Base-by-base conservation (phyloP, 2,888 invertebrate species). In the Megalurothrips usitatus region DNA sequence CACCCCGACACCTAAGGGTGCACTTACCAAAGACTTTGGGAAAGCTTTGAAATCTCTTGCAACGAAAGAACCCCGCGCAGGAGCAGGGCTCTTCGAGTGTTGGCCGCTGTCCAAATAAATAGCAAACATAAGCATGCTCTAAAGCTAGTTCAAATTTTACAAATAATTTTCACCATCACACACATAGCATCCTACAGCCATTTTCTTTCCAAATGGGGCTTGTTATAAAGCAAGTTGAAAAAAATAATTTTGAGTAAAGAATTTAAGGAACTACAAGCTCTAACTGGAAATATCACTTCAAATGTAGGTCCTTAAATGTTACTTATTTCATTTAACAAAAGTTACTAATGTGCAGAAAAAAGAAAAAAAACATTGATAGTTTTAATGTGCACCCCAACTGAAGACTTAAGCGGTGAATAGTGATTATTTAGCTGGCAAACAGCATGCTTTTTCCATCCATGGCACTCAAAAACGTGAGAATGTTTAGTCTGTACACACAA, bases 81-180 rank as follows among this genome's bases (percentile, higher is more conserved):
- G 68, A 26, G 23, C 26, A 75, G 68, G 68, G 68, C 68, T 75
- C 10, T 26, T 26, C 23, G 68, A 23, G 23, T 75, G 58, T 14
- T 12, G 23, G 68, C 26, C 26, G 68, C 68, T 26, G 68, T 75
- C 68, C 68, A 75, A 23, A 75, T 58, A 75, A 75, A 75, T 26
- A 75, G 68, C 68, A 75, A 26, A 23, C 68, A 75, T 75, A 75
- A 75, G 68, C 68, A 75, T 75, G 68, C 68, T 26, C 68, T 75
- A 26, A 26, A 0, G 68, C 68, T n/a, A 68, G 12, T 58, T 19
- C 14, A 75, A 75, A 26, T 75, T 23, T 26, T 26, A 26, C 26
- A 26, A 75, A 26, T 26, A 9, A 8, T 75, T 75, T 75, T 43
- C 34, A 26, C 23, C 68, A 75, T 11, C 23, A 23, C 58, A n/a